Evolutionary conservation across 2,888 invertebrate species (phyloP).

Genomic region (Cryptus viduatorius): DNA sequence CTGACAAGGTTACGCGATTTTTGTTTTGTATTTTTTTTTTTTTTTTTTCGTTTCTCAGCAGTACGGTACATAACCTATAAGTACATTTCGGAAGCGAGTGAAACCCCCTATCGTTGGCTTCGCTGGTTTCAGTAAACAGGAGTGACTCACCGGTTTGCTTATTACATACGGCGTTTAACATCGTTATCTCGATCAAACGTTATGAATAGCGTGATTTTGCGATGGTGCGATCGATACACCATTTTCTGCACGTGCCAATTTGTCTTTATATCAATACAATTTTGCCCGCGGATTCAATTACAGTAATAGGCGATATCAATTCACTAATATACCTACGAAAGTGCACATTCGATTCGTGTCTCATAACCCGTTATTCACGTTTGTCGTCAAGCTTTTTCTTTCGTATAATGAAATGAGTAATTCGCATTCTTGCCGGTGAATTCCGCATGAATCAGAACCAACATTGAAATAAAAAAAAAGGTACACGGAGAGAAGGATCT

Average conservation of each 20-base stretch:
- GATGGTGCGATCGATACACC: neutral
- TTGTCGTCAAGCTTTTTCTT: too few relatives aligned
- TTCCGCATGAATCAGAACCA: too few relatives aligned
- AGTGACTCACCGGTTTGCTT: neutral
- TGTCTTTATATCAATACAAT: neutral
- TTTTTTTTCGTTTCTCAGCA: neutral
- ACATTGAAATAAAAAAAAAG: too few relatives aligned
- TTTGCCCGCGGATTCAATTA: neutral
- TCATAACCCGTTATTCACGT: too few relatives aligned
- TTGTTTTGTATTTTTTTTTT: slow-evolving; percentile 25
- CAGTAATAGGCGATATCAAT: neutral
- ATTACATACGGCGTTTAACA: neutral
- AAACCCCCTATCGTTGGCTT: slow-evolving; percentile 23
- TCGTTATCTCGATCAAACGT: slow-evolving; percentile 31
- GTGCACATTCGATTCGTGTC: too few relatives aligned
- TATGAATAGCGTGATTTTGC: neutral
- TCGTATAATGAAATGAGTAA: too few relatives aligned
- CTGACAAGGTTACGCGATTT: slow-evolving; percentile 29
- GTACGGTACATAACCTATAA: neutral
- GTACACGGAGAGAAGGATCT: too few relatives aligned
- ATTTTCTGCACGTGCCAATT: neutral
- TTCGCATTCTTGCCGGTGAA: too few relatives aligned
- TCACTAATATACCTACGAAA: too few relatives aligned
- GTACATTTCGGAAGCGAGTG: slow-evolving; percentile 5
- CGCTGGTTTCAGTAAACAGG: slow-evolving; percentile 28